Percentiles rank a stretch among this genome's conserved stretches.
Conservation (phyloP, 2,888 invertebrate species). For the Cataglyphis livida region DNA sequence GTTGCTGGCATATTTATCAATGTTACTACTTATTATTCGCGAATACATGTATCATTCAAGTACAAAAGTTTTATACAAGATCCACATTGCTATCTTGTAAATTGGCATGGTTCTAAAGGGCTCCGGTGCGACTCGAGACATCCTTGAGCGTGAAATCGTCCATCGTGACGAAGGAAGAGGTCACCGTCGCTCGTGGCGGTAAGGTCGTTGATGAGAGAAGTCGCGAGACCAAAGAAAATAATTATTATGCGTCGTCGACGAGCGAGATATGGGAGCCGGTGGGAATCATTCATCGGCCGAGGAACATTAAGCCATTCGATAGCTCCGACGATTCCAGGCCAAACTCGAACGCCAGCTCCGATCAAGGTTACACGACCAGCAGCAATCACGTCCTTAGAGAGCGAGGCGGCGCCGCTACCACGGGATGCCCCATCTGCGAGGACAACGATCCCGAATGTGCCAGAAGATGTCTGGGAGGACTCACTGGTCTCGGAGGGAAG, state of each 20-base stretch:
- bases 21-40: not conserved
- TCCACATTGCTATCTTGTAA: conserved; percentile 64
- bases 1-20: not conserved
- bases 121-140: conserved; percentile 90
- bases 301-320: conserved; percentile 83
- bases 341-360: conserved; percentile 84
- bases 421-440: conserved; percentile 79
- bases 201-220: conserved; percentile 90
- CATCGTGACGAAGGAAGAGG: conserved; percentile 90
- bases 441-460: conserved; percentile 77
- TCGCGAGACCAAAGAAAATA: conserved; percentile 90
- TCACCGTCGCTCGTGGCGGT: conserved; percentile 89
- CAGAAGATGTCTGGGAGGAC: conserved; percentile 79
- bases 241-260: conserved; percentile 89
- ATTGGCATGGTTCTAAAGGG: conserved; percentile 82
- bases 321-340: conserved; percentile 84
- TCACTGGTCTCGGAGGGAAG: conserved; percentile 74
- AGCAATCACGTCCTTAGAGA: conserved; percentile 82
- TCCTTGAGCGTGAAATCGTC: conserved; percentile 91
- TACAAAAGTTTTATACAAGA: not conserved
- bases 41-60: not conserved
- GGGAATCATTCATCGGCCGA: conserved; percentile 82
- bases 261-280: conserved; percentile 90
- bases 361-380: conserved; percentile 84
- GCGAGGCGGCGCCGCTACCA: conserved; percentile 75